Percentiles rank a stretch among this genome's conserved stretches.
Conservation (phyloP, 30 jellyfish, hydroid and myxozoan genomes). For the Chrysaora quinquecirrha region DNA sequence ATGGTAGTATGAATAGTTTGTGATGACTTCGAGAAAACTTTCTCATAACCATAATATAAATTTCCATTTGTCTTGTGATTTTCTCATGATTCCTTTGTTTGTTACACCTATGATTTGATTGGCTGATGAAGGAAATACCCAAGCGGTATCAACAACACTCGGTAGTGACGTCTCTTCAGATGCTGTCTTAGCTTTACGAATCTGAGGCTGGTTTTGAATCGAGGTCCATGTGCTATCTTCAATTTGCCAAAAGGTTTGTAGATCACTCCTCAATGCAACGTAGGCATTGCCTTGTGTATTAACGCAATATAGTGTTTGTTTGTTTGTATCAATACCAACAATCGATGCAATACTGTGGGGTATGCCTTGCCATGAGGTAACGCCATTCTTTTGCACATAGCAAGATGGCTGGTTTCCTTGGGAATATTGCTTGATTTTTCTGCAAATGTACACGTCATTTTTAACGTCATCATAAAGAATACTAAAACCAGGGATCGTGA, state of each 20-base stretch:
- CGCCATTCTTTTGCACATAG: too few relatives aligned
- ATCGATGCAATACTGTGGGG: conserved; percentile 10
- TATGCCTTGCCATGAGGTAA: not conserved
- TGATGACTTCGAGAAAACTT: too few relatives aligned
- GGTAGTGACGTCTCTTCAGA: not conserved
- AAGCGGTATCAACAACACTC: not conserved
- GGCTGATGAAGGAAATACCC: conserved; percentile 5
- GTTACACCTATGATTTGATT: not conserved
- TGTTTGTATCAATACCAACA: too few relatives aligned
- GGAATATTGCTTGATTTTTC: too few relatives aligned
- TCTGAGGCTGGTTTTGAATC: conserved; percentile 12
- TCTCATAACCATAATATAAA: too few relatives aligned
- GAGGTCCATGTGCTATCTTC: conserved; percentile 13
- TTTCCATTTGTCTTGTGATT: too few relatives aligned
- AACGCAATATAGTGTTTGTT: not conserved
- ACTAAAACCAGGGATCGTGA: too few relatives aligned
- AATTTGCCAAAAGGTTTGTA: not conserved
- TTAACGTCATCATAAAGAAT: too few relatives aligned
- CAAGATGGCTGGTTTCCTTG: too few relatives aligned
- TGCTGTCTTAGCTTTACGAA: conserved; percentile 11
- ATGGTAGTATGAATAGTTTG: too few relatives aligned
- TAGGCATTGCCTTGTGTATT: conserved; percentile 1
- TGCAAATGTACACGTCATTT: too few relatives aligned
- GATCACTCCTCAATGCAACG: not conserved
- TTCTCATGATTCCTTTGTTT: too few relatives aligned